Evolutionary conservation across 2,113 vertebrate species (phyloP).

Genomic region (Sebastes schlegelii): DNA sequence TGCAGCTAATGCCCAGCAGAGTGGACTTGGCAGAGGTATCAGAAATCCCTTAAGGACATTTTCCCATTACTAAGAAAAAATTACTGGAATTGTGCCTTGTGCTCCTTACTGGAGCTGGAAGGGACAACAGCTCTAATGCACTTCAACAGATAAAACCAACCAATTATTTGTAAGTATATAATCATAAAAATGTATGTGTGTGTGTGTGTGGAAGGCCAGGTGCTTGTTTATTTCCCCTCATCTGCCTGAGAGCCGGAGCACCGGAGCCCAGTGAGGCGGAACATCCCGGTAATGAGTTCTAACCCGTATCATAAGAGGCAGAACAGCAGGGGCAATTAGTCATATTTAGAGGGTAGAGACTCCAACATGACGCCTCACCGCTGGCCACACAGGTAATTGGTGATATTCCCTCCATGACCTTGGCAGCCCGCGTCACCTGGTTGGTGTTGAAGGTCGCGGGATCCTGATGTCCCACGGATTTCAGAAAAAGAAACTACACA

Average conservation of each 20-base stretch:
- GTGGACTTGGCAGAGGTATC: constrained; percentile 46
- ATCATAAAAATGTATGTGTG: constrained; percentile 20
- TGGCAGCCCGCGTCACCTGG: constrained; percentile 34
- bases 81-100: constrained; percentile 27
- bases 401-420: constrained; percentile 57
- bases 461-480: background rate
- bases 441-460: background rate
- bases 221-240: constrained; percentile 54
- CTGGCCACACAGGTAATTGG: constrained; percentile 41
- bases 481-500: background rate
- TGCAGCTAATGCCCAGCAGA: constrained; percentile 55
- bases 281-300: constrained; percentile 72
- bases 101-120: background rate
- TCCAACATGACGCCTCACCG: constrained; percentile 17
- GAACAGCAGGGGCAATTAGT: constrained; percentile 76
- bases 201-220: constrained; percentile 14
- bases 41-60: constrained; percentile 44
- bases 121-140: constrained; percentile 24
- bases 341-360: constrained; percentile 65
- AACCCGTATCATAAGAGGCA: constrained; percentile 68
- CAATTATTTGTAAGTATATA: constrained; percentile 23
- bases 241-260: constrained; percentile 23
- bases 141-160: constrained; percentile 41
- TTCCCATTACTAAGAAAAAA: constrained; percentile 31
- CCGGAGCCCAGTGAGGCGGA: constrained; percentile 48